Evolutionary conservation across 2,797 vertebrate genomes (phyloP).

Genomic region (Odontamblyopus rebecca): DNA sequence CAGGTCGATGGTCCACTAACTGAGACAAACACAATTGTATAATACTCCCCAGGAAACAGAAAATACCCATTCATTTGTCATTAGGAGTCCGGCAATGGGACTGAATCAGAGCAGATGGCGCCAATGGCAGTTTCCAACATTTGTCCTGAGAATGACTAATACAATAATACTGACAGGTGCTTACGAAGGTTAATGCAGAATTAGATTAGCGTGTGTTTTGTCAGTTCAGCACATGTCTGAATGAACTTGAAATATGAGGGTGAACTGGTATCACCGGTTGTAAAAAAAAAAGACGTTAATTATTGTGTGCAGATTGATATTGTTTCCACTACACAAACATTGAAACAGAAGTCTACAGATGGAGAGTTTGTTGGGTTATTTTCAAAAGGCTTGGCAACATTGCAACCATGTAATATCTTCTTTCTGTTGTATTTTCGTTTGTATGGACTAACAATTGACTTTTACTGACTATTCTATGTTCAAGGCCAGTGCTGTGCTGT

Average conservation of each 20-base stretch:
- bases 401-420: not conserved
- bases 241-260: not conserved
- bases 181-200: conserved; percentile 7
- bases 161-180: conserved; percentile 42
- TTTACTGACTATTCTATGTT: not conserved
- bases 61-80: conserved; percentile 38
- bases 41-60: conserved; percentile 49
- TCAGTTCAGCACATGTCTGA: not conserved
- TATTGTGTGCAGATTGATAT: not conserved
- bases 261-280: not conserved
- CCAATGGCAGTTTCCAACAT: conserved; percentile 24
- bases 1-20: conserved; percentile 44
- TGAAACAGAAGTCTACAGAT: not conserved
- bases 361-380: not conserved
- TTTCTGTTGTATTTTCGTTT: too few species aligned
- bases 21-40: conserved; percentile 53
- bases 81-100: conserved; percentile 42
- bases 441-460: not conserved
- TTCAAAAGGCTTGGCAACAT: not conserved
- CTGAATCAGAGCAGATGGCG: conserved; percentile 28
- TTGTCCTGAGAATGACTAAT: conserved; percentile 55
- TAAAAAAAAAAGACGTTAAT: not conserved
- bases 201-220: not conserved
- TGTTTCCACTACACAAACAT: not conserved
- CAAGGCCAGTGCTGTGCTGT: not conserved